phyloP scores from a whole-genome alignment of 2,113 vertebrate species.

The Apteryx owenii region DNA sequence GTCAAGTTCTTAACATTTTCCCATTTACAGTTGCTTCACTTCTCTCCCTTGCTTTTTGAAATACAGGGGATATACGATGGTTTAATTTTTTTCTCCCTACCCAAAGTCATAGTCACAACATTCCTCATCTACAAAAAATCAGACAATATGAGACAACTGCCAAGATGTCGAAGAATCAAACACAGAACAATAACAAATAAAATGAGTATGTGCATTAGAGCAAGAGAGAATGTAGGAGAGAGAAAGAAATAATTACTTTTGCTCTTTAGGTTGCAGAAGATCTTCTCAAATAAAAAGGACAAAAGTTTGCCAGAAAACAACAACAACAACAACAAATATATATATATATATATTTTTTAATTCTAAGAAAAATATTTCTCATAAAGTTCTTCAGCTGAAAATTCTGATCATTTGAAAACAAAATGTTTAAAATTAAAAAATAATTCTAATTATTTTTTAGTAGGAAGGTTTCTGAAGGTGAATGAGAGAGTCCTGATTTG shows the following conservation, averaged over 20 bases:
- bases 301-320: neutral
- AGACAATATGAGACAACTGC: neutral
- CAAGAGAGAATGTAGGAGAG: neutral
- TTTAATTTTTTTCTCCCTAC: neutral
- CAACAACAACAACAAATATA: neutral
- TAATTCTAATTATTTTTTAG: neutral
- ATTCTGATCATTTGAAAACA: neutral
- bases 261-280: neutral
- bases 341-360: neutral
- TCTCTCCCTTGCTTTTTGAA: neutral
- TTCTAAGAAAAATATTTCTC: neutral
- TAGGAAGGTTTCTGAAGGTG: neutral
- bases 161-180: neutral
- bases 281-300: neutral
- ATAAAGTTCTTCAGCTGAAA: neutral
- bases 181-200: neutral
- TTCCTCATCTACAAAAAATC: neutral
- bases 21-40: neutral
- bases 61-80: neutral
- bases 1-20: neutral
- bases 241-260: too few relatives aligned
- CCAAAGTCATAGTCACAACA: neutral
- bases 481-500: neutral
- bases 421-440: neutral
- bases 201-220: neutral